Percentiles rank a stretch among this genome's conserved stretches.
phyloP scores from a whole-genome alignment of 2,888 invertebrate species.

The Chironomus riparius region DNA sequence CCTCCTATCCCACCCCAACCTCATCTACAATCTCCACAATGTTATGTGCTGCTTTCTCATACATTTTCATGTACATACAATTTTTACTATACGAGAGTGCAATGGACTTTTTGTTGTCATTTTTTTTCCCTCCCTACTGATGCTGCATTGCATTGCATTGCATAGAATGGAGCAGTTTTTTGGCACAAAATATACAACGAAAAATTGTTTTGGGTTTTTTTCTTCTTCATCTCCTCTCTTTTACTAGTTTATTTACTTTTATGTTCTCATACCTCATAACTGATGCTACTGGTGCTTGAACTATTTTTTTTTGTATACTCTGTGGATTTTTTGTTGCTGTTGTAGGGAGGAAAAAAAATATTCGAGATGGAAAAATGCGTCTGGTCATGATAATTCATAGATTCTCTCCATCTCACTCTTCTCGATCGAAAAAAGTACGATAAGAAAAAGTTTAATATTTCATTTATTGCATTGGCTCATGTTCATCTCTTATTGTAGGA shows the following conservation, averaged over 20 bases:
- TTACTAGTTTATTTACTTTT: neutral
- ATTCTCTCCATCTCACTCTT: no score
- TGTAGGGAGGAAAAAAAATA: neutral
- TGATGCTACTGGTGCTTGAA: neutral
- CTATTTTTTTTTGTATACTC: neutral
- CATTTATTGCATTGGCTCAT: no score
- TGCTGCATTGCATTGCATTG: no score
- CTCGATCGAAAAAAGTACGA: neutral
- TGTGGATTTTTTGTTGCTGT: neutral
- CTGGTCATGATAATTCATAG: constrained; percentile 10
- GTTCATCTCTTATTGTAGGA: no score
- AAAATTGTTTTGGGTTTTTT: neutral
- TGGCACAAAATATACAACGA: constrained; percentile 8
- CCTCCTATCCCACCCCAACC: neutral
- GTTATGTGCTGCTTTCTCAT: no score
- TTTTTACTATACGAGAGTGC: neutral
- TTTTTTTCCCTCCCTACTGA: neutral
- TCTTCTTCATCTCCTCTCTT: neutral
- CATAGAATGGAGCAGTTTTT: neutral
- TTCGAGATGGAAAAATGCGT: neutral
- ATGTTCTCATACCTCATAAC: neutral
- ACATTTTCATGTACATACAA: neutral
- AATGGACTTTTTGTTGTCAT: constrained; percentile 24
- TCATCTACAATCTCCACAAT: neutral
- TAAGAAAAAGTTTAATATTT: neutral